These are phyloP conservation scores for Phalacrocorax brasilianus DNA, from an alignment of 2,113 vertebrate species.

Conservation along the genomic window DNA sequence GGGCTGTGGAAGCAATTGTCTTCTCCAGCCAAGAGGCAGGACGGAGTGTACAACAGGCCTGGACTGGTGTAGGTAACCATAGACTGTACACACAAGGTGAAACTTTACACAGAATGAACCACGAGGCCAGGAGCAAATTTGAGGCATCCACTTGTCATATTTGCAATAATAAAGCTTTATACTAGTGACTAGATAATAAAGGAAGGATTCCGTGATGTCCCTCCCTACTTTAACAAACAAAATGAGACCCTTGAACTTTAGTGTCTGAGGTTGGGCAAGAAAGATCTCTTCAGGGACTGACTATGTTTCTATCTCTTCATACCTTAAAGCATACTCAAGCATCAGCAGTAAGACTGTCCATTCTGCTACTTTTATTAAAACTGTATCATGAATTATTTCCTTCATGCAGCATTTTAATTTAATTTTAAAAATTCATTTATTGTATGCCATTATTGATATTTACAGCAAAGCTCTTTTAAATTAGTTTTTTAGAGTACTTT, in stretches of 20 bases:
- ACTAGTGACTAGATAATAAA: not conserved
- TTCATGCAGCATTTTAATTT: not conserved
- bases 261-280: not conserved
- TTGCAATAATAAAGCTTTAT: not conserved
- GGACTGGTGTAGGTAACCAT: not conserved
- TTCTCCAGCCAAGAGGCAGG: not conserved
- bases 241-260: not conserved
- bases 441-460: not conserved
- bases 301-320: not conserved
- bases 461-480: not conserved
- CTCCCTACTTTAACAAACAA: not conserved
- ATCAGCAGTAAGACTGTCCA: not conserved
- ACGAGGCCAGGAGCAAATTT: not conserved
- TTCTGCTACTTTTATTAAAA: not conserved
- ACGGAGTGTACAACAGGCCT: not conserved
- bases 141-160: not conserved
- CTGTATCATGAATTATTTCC: not conserved
- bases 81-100: accelerated
- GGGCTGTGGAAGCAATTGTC: not conserved
- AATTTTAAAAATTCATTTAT: not conserved
- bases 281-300: not conserved
- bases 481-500: not conserved
- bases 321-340: not conserved
- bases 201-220: not conserved
- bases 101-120: not conserved